Base-by-base conservation (phyloP, 2,797 vertebrate genomes). In the Sparidentex hasta region DNA sequence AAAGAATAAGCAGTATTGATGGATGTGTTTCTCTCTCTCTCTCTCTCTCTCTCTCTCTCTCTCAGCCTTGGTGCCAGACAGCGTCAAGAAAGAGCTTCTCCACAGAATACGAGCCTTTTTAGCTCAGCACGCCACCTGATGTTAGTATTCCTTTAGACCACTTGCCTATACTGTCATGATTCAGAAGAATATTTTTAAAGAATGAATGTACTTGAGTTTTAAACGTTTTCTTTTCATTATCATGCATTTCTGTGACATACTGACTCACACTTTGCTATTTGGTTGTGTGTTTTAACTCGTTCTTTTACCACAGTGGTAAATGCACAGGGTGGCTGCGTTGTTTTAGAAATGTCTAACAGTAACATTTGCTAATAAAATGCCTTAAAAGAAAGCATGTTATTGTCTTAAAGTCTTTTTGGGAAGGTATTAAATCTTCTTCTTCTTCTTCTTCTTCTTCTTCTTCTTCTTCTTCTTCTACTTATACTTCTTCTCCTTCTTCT, bases 31-130 rank as follows among this genome's bases (percentile, higher is more conserved):
- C 38, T 85, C 21, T 92, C 33, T 33, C 25, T 27, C 6, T 33
- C 27, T 27, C 65, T 91, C 96, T 83, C 95, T 85, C 21, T 92
- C 33, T 33, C 25, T 27, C 6, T 33, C 27, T 27, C 65, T 91
- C 96, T 83, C 95, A 99, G 98, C 97, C 8, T 95, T 98, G 94
- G 98, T 99, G 83, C 98, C 98, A 81, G 98, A 99, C 95, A 99
- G 98, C 55, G 98, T 99, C 87, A 99, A 99, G 94, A 99, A 99
- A 87, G 98, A 99, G 78, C 97, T 99, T 75, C 95, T 99, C 75
- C 98, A 98, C 87, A 97, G 97, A 96, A 99, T 99, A 96, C 96
- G 98, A 94, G 96, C 96, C 65, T 99, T 99, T 90, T 95, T 99
- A 70, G 96, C 97, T 74, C 98, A 99, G 87, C 97, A 99, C 82